phyloP scores from a whole-genome alignment of 92 coral and sea anemone species.

The Metridium senile region DNA sequence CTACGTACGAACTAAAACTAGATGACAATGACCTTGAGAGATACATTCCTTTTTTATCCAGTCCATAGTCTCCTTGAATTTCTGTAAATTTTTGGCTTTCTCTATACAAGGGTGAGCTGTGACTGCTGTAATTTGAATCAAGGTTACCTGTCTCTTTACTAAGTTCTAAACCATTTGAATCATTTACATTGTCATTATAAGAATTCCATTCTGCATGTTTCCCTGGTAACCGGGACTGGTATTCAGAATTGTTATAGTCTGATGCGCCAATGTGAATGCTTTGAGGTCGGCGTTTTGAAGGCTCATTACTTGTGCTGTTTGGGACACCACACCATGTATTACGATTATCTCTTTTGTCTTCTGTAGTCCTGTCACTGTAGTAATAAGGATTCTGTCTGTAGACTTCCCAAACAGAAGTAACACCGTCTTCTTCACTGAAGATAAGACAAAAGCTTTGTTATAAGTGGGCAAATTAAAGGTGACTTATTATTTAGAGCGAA shows the following conservation, averaged over 20 bases:
- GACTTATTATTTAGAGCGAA: slow-evolving; percentile 4
- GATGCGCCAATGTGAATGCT: slow-evolving; percentile 67
- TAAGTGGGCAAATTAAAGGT: background rate
- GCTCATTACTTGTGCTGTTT: slow-evolving; percentile 18
- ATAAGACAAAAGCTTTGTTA: slow-evolving; percentile 1
- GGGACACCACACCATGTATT: slow-evolving; percentile 66
- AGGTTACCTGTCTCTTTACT: background rate
- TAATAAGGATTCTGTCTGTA: slow-evolving; percentile 35
- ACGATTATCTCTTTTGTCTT: slow-evolving; percentile 38
- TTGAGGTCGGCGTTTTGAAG: slow-evolving; percentile 49
- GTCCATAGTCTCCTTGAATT: slow-evolving; percentile 2
- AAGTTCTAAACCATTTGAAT: background rate
- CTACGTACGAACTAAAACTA: slow-evolving; percentile 79
- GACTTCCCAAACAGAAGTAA: slow-evolving; percentile 49
- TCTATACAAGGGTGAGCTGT: background rate
- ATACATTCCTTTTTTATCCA: slow-evolving; percentile 26
- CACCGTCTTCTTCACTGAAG: slow-evolving; percentile 42
- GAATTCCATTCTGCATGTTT: slow-evolving; percentile 8
- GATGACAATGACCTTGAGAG: slow-evolving; percentile 75
- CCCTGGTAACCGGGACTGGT: slow-evolving; percentile 21
- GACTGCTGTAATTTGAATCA: background rate
- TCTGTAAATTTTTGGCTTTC: background rate
- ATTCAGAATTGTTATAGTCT: slow-evolving; percentile 23
- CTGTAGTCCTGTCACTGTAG: slow-evolving; percentile 27
- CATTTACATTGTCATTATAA: background rate